Conservation (phyloP, 92 coral and sea anemone genomes). For the Actinernus sp. region DNA sequence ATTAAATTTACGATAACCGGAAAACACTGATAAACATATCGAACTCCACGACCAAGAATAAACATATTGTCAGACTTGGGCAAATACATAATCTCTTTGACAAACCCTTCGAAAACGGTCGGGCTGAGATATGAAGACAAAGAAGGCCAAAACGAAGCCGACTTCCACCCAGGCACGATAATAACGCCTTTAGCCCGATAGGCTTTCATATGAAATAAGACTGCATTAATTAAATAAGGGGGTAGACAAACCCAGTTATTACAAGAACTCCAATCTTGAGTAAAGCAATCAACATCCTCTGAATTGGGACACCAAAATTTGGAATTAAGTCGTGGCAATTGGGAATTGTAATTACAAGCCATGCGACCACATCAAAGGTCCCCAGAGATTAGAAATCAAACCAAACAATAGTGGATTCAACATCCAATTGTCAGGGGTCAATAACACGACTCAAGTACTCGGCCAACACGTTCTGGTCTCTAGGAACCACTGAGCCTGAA, state of each 20-base stretch:
- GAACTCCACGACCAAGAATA: too few relatives aligned
- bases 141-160: conserved; percentile 53
- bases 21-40: too few relatives aligned
- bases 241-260: conserved; percentile 53
- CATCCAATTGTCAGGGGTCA: conserved; percentile 63
- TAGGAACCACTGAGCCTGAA: conserved; percentile 61
- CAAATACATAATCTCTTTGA: too few relatives aligned
- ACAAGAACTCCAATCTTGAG: conserved; percentile 38
- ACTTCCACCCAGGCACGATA: conserved; percentile 37
- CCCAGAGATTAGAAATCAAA: conserved; percentile 26
- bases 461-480: conserved; percentile 33
- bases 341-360: conserved; percentile 36
- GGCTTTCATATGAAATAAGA: conserved; percentile 41
- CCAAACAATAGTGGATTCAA: conserved; percentile 20
- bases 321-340: conserved; percentile 29
- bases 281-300: conserved; percentile 61
- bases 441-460: conserved; percentile 57
- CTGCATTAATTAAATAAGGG: conserved; percentile 40
- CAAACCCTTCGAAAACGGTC: too few relatives aligned
- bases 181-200: conserved; percentile 46
- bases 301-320: conserved; percentile 64
- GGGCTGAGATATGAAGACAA: too few relatives aligned
- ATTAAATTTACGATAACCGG: too few relatives aligned
- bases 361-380: conserved; percentile 63
- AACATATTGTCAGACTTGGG: too few relatives aligned